A percentile compares a stretch with the other conserved stretches of the same genome.
These are phyloP conservation scores for Arnoldichthys spilopterus DNA, from an alignment of 2,797 vertebrate species.

Conservation along the genomic window DNA sequence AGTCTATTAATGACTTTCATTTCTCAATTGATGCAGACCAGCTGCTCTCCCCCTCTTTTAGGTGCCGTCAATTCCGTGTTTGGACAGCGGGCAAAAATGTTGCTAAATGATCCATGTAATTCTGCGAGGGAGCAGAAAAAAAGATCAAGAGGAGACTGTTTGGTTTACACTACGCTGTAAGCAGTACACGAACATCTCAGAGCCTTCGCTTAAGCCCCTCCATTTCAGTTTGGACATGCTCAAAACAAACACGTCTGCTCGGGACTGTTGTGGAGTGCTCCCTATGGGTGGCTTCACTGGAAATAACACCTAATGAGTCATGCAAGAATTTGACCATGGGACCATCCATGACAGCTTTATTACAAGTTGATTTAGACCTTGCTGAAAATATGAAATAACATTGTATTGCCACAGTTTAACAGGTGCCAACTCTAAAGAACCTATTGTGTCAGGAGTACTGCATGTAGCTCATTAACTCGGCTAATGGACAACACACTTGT, in stretches of 20 bases:
- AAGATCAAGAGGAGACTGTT: not conserved
- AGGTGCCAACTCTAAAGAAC: not conserved
- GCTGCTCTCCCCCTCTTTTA: not conserved
- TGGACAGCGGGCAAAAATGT: constrained; percentile 17
- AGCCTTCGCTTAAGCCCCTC: constrained; percentile 5
- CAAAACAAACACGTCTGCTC: not conserved
- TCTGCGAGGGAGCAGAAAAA: not conserved
- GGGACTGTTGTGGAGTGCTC: not conserved
- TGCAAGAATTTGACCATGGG: constrained; percentile 6
- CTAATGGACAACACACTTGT: not conserved
- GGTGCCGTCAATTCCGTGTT: constrained; percentile 5
- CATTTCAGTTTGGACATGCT: constrained; percentile 2
- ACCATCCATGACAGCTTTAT: not conserved
- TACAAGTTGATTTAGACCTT: not conserved
- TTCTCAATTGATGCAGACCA: constrained; percentile 16
- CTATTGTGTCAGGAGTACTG: not conserved
- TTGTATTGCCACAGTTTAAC: not conserved
- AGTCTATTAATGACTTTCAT: constrained; percentile 15
- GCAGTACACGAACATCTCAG: constrained; percentile 16
- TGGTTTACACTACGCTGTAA: constrained; percentile 5
- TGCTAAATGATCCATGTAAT: constrained; percentile 21
- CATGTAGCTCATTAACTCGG: not conserved
- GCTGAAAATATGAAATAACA: constrained; percentile 2
- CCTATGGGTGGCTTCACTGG: not conserved
- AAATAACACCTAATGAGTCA: constrained; percentile 22